These are phyloP conservation scores for Zaprionus lachaisei DNA, from an alignment of 1,140 invertebrate species.

Conservation along the genomic window DNA sequence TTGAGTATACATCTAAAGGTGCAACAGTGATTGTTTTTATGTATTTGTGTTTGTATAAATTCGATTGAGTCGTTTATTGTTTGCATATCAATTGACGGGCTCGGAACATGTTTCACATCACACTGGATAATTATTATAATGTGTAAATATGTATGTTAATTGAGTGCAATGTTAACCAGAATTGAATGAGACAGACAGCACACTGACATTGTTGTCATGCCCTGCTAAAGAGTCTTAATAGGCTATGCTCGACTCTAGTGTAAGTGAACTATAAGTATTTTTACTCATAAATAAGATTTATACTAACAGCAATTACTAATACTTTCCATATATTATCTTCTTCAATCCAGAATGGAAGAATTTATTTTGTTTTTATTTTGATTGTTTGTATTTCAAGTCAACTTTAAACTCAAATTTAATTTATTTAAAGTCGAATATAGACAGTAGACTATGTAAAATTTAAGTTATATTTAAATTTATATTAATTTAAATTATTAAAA, in stretches of 20 bases:
- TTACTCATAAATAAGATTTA: too few species aligned
- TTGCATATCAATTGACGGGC: constrained; percentile 11
- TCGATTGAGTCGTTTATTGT: constrained; percentile 16
- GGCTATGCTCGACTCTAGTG: not conserved
- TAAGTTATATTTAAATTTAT: too few species aligned
- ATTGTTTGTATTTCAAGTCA: too few species aligned
- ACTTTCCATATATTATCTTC: too few species aligned
- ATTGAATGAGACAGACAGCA: constrained; percentile 7
- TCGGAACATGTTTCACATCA: constrained; percentile 31
- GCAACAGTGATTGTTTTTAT: not conserved
- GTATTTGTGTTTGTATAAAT: not conserved
- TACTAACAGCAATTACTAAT: too few species aligned
- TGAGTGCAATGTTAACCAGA: constrained; percentile 19
- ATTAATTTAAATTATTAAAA: too few species aligned
- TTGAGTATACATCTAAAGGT: not conserved
- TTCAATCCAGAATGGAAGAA: too few species aligned
- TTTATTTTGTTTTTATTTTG: too few species aligned
- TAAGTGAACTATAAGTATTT: too few species aligned
- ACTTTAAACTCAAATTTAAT: not conserved
- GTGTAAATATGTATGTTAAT: constrained; percentile 25
- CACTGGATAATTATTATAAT: constrained; percentile 25
- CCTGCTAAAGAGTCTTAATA: not conserved
- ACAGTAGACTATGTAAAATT: too few species aligned
- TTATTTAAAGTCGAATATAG: not conserved
- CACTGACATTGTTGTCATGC: constrained; percentile 8